These are phyloP conservation scores for Beaufortia kweichowensis DNA, from an alignment of 2,113 vertebrate species.

Conservation along the genomic window DNA sequence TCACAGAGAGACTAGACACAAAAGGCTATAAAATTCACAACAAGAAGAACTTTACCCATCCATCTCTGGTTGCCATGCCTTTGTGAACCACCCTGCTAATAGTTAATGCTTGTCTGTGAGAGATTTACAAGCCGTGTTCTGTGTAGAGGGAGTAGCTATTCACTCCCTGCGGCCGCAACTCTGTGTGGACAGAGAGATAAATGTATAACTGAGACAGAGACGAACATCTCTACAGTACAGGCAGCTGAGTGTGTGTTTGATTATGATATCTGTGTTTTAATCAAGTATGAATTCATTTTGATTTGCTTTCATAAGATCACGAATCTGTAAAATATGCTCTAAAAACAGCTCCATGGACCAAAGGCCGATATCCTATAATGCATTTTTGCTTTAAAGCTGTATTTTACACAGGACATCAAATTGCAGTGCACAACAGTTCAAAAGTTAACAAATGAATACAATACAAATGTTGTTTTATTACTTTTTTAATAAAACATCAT, in stretches of 20 bases:
- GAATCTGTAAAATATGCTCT: neutral
- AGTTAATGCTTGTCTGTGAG: constrained; percentile 52
- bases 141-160: neutral
- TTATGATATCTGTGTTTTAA: neutral
- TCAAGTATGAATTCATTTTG: no score
- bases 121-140: constrained; percentile 45
- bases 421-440: no score
- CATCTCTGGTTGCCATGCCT: constrained; percentile 38
- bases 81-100: neutral
- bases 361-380: no score
- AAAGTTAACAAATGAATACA: no score
- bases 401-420: no score
- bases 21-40: constrained; percentile 64
- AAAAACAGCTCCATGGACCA: no score
- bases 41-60: constrained; percentile 50
- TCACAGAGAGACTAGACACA: constrained; percentile 51
- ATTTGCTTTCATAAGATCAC: neutral
- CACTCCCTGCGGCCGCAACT: neutral
- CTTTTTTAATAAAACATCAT: no score
- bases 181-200: neutral
- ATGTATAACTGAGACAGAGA: neutral
- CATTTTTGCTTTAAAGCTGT: no score
- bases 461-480: no score
- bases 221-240: neutral
- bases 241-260: constrained; percentile 4